A percentile compares a stretch with the other conserved stretches of the same genome.
These are phyloP conservation scores for Petrocephalus schoutedeni DNA, from an alignment of 2,797 vertebrate genomes.

Conservation along the genomic window DNA sequence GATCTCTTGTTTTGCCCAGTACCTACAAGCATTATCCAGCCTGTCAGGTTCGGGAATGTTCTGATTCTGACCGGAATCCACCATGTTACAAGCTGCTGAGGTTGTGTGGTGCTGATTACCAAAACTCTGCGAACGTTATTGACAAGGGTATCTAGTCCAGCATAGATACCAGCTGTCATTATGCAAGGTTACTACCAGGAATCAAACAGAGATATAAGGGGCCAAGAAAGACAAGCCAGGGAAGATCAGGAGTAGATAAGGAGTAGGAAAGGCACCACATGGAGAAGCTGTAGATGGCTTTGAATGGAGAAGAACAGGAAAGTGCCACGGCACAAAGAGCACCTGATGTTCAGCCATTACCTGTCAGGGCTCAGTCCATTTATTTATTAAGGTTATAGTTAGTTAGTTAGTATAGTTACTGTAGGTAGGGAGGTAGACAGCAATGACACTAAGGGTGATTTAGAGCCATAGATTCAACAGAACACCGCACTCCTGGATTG, in stretches of 20 bases:
- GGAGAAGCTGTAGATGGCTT: neutral
- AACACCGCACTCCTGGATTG: neutral
- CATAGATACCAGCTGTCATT: neutral
- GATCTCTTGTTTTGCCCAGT: neutral
- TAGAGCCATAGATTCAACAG: neutral
- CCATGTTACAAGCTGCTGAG: neutral
- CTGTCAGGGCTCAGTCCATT: neutral
- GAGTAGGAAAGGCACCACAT: neutral
- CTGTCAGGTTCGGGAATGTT: neutral
- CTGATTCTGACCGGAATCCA: neutral
- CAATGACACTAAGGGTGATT: neutral
- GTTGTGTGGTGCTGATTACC: neutral
- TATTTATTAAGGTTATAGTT: neutral
- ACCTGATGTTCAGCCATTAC: neutral
- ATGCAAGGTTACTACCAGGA: neutral
- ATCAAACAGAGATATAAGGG: neutral
- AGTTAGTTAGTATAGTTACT: neutral
- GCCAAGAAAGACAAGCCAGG: neutral
- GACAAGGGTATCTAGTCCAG: neutral
- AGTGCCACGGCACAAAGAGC: neutral
- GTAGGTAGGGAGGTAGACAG: neutral
- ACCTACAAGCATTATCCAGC: neutral
- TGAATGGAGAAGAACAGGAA: neutral
- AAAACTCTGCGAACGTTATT: neutral
- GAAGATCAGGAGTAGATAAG: neutral